These are phyloP conservation scores for Mareca penelope DNA, from an alignment of 2,797 vertebrate species.

Conservation along the genomic window DNA sequence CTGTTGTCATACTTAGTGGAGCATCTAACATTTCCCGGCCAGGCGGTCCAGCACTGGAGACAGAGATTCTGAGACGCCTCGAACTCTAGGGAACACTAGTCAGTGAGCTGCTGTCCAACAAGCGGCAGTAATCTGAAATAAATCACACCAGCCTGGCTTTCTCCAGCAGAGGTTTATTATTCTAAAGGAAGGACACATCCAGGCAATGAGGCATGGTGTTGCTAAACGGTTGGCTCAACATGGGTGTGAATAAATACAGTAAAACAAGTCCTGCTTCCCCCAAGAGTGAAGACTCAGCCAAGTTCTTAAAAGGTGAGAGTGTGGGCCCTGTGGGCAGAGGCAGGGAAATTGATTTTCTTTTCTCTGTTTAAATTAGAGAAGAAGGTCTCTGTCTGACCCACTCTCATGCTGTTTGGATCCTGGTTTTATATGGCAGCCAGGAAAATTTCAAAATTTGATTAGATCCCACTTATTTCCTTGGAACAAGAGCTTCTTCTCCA, in stretches of 20 bases:
- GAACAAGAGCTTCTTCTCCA: not conserved
- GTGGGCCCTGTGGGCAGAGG: not conserved
- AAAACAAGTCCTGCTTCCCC: not conserved
- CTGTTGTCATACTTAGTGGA: slow-evolving; percentile 59
- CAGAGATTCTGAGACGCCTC: slow-evolving; percentile 44
- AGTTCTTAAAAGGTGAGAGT: not conserved
- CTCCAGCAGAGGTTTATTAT: slow-evolving; percentile 12
- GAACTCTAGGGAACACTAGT: slow-evolving; percentile 54
- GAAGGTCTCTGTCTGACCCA: not conserved
- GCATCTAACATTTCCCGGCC: slow-evolving; percentile 58
- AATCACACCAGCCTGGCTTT: slow-evolving; percentile 33
- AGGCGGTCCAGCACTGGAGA: not conserved
- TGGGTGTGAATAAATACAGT: slow-evolving; percentile 14
- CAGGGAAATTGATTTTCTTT: not conserved
- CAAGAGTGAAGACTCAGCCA: not conserved
- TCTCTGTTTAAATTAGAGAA: not conserved
- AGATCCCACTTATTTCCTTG: not conserved
- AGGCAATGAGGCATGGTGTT: slow-evolving; percentile 38
- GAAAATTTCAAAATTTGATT: not conserved
- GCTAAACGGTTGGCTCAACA: slow-evolving; percentile 34
- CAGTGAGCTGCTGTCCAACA: slow-evolving; percentile 64
- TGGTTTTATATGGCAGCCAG: not conserved
- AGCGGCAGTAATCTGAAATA: slow-evolving; percentile 53
- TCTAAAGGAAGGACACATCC: slow-evolving; percentile 39
- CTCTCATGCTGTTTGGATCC: not conserved